Evolutionary conservation across 2,888 invertebrate genomes (phyloP).

Genomic region (Eilema griseolum): DNA sequence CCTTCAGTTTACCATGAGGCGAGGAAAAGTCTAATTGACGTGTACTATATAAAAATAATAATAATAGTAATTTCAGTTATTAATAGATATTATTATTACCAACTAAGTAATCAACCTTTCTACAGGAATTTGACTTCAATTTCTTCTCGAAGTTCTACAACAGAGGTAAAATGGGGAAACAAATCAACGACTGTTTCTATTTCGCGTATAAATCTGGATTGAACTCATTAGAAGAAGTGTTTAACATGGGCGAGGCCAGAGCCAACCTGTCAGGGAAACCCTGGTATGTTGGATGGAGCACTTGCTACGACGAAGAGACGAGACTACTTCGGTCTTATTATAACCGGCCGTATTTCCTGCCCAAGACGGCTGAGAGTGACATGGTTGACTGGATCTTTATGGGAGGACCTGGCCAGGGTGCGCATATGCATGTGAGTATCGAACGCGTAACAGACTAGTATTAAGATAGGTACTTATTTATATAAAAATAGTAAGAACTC

Average conservation of each 20-base stretch:
- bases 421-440: conserved; percentile 95
- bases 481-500: no score
- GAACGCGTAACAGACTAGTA: not conserved
- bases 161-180: conserved; percentile 82
- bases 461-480: no score
- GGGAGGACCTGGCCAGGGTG: conserved; percentile 97
- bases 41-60: no score
- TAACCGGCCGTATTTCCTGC: conserved; percentile 95
- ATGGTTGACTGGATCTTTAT: conserved; percentile 98
- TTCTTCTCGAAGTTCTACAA: conserved; percentile 94
- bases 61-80: no score
- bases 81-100: no score
- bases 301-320: conserved; percentile 95
- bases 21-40: no score
- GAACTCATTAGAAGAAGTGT: conserved; percentile 91
- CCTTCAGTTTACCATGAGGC: no score
- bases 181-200: conserved; percentile 93
- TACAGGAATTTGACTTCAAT: conserved; percentile 91
- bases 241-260: conserved; percentile 92
- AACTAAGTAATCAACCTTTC: not conserved
- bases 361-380: conserved; percentile 94
- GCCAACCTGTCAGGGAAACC: conserved; percentile 89
- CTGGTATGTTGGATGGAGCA: conserved; percentile 96
- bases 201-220: conserved; percentile 97
- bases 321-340: conserved; percentile 92